phyloP scores from a whole-genome alignment of 2,888 invertebrate genomes.

The Habroteleia sp. region DNA sequence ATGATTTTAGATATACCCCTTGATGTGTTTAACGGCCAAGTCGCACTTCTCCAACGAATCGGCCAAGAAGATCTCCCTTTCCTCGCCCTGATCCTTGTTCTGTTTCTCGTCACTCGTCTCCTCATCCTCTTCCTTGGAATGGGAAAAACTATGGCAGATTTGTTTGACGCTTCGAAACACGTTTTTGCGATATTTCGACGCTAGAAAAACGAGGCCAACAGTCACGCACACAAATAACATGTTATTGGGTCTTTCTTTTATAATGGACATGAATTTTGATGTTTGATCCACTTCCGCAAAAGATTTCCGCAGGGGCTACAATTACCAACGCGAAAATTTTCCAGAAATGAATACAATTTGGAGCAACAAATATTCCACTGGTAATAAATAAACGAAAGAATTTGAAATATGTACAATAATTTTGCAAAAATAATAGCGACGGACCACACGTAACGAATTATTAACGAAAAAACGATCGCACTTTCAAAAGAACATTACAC shows the following conservation, averaged over 20 bases:
- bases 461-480: too few relatives aligned
- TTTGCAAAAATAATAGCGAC: too few relatives aligned
- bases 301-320: too few relatives aligned
- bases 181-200: constrained; percentile 78
- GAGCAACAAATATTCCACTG: too few relatives aligned
- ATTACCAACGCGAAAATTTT: too few relatives aligned
- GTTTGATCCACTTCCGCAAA: too few relatives aligned
- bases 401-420: too few relatives aligned
- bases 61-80: constrained; percentile 77
- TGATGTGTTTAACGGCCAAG: constrained; percentile 78
- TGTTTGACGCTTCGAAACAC: constrained; percentile 75
- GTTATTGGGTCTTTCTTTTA: constrained; percentile 66
- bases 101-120: constrained; percentile 30
- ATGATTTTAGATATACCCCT: constrained; percentile 74
- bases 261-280: constrained; percentile 53
- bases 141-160: constrained; percentile 72
- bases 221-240: constrained; percentile 78
- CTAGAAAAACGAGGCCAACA: constrained; percentile 76
- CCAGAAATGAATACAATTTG: too few relatives aligned
- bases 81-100: constrained; percentile 66
- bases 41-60: constrained; percentile 78
- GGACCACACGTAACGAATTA: too few relatives aligned
- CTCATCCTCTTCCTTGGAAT: constrained; percentile 10
- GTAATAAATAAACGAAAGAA: too few relatives aligned
- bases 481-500: too few relatives aligned